These are phyloP conservation scores for Eupithecia inturbata DNA, from an alignment of 2,888 invertebrate species.

Conservation along the genomic window DNA sequence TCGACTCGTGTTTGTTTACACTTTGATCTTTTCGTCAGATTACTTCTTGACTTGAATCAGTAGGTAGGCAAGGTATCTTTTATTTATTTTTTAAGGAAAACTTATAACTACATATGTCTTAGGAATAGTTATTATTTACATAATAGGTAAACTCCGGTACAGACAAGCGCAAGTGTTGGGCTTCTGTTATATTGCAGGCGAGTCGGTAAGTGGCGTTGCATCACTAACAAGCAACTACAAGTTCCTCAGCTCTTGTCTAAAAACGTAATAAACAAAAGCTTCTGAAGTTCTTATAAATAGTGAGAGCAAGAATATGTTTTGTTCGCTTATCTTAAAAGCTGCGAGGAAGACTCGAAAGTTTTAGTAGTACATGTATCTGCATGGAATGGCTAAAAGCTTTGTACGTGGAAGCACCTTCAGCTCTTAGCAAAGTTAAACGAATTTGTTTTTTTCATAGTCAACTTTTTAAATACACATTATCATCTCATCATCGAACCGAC, in stretches of 20 bases:
- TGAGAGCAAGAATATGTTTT: neutral
- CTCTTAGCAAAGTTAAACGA: neutral
- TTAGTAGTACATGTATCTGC: neutral
- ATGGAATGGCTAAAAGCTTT: neutral
- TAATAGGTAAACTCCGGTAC: too few species aligned
- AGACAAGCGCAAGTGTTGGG: too few species aligned
- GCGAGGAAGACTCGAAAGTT: neutral
- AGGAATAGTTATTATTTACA: too few species aligned
- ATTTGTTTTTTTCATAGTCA: neutral
- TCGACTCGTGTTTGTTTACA: neutral
- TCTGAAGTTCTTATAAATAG: neutral
- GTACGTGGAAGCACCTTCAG: neutral
- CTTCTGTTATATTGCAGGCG: too few species aligned
- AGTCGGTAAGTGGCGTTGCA: neutral
- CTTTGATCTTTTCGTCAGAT: neutral
- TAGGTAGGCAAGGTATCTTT: too few species aligned
- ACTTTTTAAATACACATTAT: neutral
- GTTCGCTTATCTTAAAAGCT: conserved; percentile 1
- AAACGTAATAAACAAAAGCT: too few species aligned
- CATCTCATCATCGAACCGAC: neutral
- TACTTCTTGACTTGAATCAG: neutral
- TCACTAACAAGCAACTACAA: too few species aligned
- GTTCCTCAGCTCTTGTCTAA: neutral
- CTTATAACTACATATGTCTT: too few species aligned
- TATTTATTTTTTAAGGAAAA: too few species aligned